These are phyloP conservation scores for Steinernema carpocapsae DNA, from an alignment of 2,888 invertebrate species.

Conservation along the genomic window DNA sequence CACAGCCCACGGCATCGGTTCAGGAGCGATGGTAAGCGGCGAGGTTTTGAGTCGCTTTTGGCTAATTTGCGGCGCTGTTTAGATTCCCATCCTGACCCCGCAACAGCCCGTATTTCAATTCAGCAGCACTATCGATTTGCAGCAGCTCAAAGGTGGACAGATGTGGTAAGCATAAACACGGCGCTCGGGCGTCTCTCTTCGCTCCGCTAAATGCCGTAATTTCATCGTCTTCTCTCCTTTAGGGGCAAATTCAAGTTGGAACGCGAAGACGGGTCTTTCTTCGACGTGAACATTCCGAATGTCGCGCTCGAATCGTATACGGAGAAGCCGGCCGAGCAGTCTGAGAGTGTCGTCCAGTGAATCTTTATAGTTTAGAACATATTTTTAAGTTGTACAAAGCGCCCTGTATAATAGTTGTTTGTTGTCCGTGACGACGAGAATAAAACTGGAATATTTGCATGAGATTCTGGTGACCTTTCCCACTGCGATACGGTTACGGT, in stretches of 20 bases:
- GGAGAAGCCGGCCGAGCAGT: slow-evolving; percentile 39
- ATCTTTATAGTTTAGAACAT: neutral
- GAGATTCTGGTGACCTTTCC: no score
- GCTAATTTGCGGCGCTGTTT: no score
- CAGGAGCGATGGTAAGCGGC: slow-evolving; percentile 94
- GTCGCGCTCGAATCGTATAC: slow-evolving; percentile 81
- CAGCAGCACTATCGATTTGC: slow-evolving; percentile 56
- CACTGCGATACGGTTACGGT: no score
- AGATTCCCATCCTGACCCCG: slow-evolving; percentile 51
- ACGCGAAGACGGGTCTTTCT: slow-evolving; percentile 91
- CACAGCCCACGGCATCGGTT: slow-evolving; percentile 82
- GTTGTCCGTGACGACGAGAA: slow-evolving; percentile 8
- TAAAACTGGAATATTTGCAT: no score
- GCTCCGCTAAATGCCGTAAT: no score
- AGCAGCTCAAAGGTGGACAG: slow-evolving; percentile 79
- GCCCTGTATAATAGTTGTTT: neutral
- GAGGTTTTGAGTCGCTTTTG: no score
- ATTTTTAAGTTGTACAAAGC: slow-evolving; percentile 23
- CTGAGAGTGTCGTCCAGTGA: slow-evolving; percentile 1
- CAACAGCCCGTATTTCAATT: slow-evolving; percentile 58
- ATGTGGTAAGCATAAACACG: slow-evolving; percentile 80
- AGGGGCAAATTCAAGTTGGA: slow-evolving; percentile 97
- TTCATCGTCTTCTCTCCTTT: no score
- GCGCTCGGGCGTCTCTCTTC: no score
- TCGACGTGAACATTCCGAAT: slow-evolving; percentile 95